Percentiles rank a stretch among this genome's conserved stretches.
phyloP scores from a whole-genome alignment of 2,888 invertebrate genomes.

The Tachina fera region DNA sequence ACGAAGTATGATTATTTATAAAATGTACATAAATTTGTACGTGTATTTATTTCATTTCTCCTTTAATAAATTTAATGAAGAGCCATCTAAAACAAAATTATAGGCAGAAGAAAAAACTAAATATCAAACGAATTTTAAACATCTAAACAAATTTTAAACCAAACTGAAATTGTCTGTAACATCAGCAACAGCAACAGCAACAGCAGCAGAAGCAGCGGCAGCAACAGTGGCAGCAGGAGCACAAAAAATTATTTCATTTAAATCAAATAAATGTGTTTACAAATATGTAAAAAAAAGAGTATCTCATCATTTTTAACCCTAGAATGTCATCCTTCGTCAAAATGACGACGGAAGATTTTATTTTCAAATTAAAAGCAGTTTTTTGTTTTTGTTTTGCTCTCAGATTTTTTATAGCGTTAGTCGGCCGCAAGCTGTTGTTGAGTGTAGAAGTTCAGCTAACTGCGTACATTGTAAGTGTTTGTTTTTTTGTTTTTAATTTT shows the following conservation, averaged over 20 bases:
- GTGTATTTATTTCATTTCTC: constrained; percentile 34
- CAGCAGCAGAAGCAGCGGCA: not conserved
- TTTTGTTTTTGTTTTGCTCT: too few relatives aligned
- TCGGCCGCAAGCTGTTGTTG: too few relatives aligned
- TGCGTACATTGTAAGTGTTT: too few relatives aligned
- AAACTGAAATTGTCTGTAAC: constrained; percentile 54
- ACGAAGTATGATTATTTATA: constrained; percentile 20
- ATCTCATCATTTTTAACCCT: constrained; percentile 67
- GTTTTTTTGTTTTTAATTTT: too few relatives aligned
- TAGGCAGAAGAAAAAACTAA: constrained; percentile 14
- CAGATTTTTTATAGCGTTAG: too few relatives aligned
- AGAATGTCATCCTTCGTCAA: too few relatives aligned
- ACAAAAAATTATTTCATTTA: constrained; percentile 47
- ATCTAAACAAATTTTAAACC: constrained; percentile 55
- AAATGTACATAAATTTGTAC: constrained; percentile 1
- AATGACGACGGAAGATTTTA: too few relatives aligned
- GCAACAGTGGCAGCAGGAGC: not conserved
- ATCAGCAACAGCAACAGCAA: not conserved
- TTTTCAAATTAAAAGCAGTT: too few relatives aligned
- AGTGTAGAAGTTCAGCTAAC: too few relatives aligned
- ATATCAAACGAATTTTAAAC: constrained; percentile 59
- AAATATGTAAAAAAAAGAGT: constrained; percentile 38
- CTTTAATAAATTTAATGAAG: constrained; percentile 54
- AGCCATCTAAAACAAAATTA: constrained; percentile 51
- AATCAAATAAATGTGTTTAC: constrained; percentile 64